Conservation (phyloP, 1,140 invertebrate genomes). For the Sycobia sp. region DNA sequence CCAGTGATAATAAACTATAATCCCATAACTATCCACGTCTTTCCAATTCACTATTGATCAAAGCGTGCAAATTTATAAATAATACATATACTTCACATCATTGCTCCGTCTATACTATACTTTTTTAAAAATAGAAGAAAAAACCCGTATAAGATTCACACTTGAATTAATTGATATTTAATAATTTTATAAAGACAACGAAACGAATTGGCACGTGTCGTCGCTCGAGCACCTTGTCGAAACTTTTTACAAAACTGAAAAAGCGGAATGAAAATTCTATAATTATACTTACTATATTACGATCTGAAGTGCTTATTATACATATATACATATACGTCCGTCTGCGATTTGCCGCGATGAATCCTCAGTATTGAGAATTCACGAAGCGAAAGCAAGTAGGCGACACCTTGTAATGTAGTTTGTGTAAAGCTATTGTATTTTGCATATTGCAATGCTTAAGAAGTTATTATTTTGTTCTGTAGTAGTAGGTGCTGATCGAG, state of each 20-base stretch:
- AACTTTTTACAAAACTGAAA: slow-evolving; percentile 17
- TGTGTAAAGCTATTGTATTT: slow-evolving; percentile 31
- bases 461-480: slow-evolving; percentile 22
- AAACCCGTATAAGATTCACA: background rate
- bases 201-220: background rate
- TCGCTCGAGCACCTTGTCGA: background rate
- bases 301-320: slow-evolving; percentile 15
- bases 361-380: slow-evolving; percentile 4
- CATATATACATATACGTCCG: background rate
- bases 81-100: background rate
- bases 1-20: slow-evolving; percentile 18
- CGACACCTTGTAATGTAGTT: slow-evolving; percentile 30
- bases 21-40: slow-evolving; percentile 16
- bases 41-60: slow-evolving; percentile 13
- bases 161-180: slow-evolving; percentile 18
- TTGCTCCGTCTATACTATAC: too few relatives aligned
- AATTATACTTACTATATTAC: slow-evolving; percentile 33
- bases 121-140: slow-evolving; percentile 6
- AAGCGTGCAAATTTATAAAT: slow-evolving; percentile 10
- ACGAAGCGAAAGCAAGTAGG: background rate
- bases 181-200: slow-evolving; percentile 12
- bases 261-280: too few relatives aligned
- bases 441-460: slow-evolving; percentile 34
- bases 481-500: slow-evolving; percentile 13
- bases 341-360: slow-evolving; percentile 13